Conservation (phyloP, 2,888 invertebrate genomes). For the Hesperia comma region DNA sequence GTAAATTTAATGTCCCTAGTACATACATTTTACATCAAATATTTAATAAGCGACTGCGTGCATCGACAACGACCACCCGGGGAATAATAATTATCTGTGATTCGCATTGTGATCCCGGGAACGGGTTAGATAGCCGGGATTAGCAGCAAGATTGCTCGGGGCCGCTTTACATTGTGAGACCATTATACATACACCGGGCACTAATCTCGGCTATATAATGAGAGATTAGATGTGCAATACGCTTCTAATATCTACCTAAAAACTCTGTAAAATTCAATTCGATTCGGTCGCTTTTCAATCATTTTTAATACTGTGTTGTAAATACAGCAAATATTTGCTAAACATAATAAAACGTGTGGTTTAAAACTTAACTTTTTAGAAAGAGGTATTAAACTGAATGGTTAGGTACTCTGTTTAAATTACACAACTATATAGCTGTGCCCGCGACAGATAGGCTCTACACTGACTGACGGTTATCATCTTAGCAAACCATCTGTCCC, state of each 20-base stretch:
- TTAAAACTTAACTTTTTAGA: no score
- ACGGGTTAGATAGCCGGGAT: constrained; percentile 20
- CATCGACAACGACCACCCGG: constrained; percentile 3
- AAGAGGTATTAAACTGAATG: no score
- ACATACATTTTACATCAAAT: background rate
- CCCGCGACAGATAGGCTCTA: no score
- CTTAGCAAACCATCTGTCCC: no score
- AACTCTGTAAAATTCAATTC: background rate
- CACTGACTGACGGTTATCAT: no score
- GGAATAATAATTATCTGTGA: constrained; percentile 19
- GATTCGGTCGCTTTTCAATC: background rate
- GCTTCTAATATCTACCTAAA: background rate
- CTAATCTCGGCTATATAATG: background rate
- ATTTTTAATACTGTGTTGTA: background rate
- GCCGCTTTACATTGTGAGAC: background rate
- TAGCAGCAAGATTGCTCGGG: constrained; percentile 17
- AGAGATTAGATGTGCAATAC: background rate
- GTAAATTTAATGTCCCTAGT: no score
- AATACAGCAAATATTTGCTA: no score
- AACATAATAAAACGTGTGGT: no score
- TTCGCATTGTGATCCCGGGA: constrained; percentile 6
- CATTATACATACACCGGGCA: constrained; percentile 3
- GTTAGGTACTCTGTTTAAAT: no score
- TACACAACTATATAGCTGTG: no score
- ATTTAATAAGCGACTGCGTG: background rate